A percentile compares a stretch with the other conserved stretches of the same genome.
Evolutionary conservation across 2,797 vertebrate species (phyloP).

Genomic region (Poeciliopsis presidionis): DNA sequence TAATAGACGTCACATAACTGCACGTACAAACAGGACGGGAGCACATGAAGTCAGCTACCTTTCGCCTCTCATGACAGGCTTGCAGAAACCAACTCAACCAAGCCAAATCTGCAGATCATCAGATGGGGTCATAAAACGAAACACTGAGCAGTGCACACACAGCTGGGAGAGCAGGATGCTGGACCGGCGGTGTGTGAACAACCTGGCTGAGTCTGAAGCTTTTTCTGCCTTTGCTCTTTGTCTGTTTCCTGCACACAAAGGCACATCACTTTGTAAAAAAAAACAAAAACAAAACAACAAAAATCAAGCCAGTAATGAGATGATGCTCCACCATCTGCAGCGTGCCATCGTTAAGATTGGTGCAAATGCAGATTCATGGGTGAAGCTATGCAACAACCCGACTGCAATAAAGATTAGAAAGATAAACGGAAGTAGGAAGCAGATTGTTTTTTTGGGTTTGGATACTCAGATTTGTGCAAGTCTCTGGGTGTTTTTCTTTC

Average conservation of each 20-base stretch:
- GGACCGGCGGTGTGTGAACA: slow-evolving; percentile 46
- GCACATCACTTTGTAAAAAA: not conserved
- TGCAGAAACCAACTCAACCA: slow-evolving; percentile 54
- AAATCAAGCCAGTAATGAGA: slow-evolving; percentile 68
- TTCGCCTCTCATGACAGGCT: slow-evolving; percentile 10
- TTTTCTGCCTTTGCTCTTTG: slow-evolving; percentile 58
- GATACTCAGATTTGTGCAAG: slow-evolving; percentile 31
- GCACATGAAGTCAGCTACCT: not conserved
- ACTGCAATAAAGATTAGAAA: slow-evolving; percentile 61
- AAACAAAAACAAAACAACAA: slow-evolving; percentile 33
- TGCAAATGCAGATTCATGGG: slow-evolving; percentile 66
- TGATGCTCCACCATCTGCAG: slow-evolving; percentile 68
- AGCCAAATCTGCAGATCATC: slow-evolving; percentile 59
- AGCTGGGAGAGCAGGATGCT: slow-evolving; percentile 58
- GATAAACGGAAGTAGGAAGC: slow-evolving; percentile 69
- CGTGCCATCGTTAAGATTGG: slow-evolving; percentile 57
- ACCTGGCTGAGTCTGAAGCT: slow-evolving; percentile 47
- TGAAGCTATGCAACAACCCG: slow-evolving; percentile 62
- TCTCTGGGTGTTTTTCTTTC: not conserved
- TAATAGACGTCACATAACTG: not conserved
- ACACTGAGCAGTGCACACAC: slow-evolving; percentile 44
- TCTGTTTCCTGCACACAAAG: slow-evolving; percentile 17
- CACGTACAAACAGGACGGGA: not conserved
- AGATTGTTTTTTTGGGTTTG: slow-evolving; percentile 59
- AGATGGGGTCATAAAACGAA: slow-evolving; percentile 54